Evolutionary conservation across 1,140 invertebrate genomes (phyloP).

Genomic region (Palaemon carinicauda): DNA sequence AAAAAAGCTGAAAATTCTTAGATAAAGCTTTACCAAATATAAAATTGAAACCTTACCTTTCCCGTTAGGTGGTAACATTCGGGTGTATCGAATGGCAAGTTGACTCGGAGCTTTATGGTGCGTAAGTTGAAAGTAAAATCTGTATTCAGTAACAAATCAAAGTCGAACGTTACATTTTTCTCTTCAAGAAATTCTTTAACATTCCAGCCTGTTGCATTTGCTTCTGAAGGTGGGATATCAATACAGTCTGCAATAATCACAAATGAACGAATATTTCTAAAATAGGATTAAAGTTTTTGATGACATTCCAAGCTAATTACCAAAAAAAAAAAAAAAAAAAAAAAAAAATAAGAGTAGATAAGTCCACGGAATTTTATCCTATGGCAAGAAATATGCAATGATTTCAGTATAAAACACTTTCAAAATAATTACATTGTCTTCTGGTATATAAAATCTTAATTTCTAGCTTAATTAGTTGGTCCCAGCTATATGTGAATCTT

Average conservation of each 20-base stretch:
- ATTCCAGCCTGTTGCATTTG: slow-evolving; percentile 36
- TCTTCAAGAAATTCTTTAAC: slow-evolving; percentile 15
- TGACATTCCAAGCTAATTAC: no score
- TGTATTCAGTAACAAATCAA: slow-evolving; percentile 36
- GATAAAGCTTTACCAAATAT: background rate
- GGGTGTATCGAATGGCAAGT: slow-evolving; percentile 51
- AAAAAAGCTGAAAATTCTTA: background rate
- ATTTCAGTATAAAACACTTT: no score
- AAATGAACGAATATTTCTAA: background rate
- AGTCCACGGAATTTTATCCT: no score
- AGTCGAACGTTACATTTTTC: slow-evolving; percentile 51
- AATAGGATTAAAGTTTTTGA: background rate
- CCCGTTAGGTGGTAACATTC: slow-evolving; percentile 59
- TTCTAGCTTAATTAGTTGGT: no score
- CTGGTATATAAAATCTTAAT: no score
- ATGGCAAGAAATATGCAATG: no score
- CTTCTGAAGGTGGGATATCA: slow-evolving; percentile 23
- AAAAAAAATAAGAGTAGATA: no score
- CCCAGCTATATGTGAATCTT: no score
- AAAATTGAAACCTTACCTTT: slow-evolving; percentile 67
- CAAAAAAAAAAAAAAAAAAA: no score
- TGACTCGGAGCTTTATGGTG: slow-evolving; percentile 55
- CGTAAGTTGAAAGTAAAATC: slow-evolving; percentile 54
- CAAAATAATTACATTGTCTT: no score
- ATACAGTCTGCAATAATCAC: slow-evolving; percentile 30